These are phyloP conservation scores for Hetaerina americana DNA, from an alignment of 1,140 invertebrate species.

Conservation along the genomic window DNA sequence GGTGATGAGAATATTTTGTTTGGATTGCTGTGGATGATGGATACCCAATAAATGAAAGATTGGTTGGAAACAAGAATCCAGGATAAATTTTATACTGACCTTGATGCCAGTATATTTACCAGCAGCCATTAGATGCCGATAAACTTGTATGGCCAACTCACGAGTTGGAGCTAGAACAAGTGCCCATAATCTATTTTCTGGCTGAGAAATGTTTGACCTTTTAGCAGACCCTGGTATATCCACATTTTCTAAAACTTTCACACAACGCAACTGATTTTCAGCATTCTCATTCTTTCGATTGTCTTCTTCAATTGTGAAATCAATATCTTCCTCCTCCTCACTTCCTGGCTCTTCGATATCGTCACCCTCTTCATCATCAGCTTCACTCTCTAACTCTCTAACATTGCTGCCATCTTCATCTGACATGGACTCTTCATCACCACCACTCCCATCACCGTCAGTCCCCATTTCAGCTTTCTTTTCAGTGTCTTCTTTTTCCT, in stretches of 20 bases:
- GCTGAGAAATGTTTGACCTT: background rate
- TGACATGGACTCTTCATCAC: slow-evolving; percentile 15
- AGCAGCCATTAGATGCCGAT: slow-evolving; percentile 65
- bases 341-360: slow-evolving; percentile 17
- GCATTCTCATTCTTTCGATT: slow-evolving; percentile 5
- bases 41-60: no score
- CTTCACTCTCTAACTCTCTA: slow-evolving; percentile 4
- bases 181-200: slow-evolving; percentile 42
- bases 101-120: slow-evolving; percentile 67
- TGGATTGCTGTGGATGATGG: no score
- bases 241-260: slow-evolving; percentile 45
- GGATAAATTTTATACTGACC: no score
- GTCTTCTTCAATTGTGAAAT: background rate
- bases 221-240: slow-evolving; percentile 28
- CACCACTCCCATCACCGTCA: slow-evolving; percentile 23
- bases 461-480: slow-evolving; percentile 21
- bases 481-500: slow-evolving; percentile 18
- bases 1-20: no score
- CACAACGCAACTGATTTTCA: slow-evolving; percentile 33
- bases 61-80: no score
- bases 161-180: slow-evolving; percentile 88
- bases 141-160: slow-evolving; percentile 89
- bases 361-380: slow-evolving; percentile 24
- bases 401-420: slow-evolving; percentile 26
- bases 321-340: slow-evolving; percentile 17